Evolutionary conservation across 2,113 vertebrate species (phyloP).

Genomic region (Theristicus caerulescens): DNA sequence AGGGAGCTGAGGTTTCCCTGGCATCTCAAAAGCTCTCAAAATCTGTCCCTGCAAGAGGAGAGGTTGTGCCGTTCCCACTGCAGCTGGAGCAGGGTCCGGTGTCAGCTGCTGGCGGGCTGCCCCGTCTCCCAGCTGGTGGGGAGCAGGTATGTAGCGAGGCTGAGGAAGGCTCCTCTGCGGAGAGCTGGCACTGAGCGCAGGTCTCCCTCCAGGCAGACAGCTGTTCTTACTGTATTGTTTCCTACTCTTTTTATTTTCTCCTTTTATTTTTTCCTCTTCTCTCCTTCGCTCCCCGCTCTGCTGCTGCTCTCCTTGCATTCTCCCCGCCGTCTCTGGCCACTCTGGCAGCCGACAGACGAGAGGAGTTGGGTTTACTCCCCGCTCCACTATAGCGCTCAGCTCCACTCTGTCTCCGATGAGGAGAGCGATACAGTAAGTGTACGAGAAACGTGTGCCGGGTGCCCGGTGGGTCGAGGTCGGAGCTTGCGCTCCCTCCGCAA

Average conservation of each 20-base stretch:
- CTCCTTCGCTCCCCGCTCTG: constrained; percentile 66
- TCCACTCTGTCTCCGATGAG: constrained; percentile 89
- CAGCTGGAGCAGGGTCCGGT: neutral
- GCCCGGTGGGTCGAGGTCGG: neutral
- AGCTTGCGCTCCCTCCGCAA: neutral
- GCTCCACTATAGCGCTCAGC: constrained; percentile 93
- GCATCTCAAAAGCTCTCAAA: neutral
- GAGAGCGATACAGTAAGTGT: constrained; percentile 98
- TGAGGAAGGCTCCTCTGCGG: neutral
- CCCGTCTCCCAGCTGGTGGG: neutral
- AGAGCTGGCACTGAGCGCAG: neutral
- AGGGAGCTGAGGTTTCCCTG: neutral
- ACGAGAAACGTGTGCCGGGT: neutral
- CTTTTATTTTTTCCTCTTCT: constrained; percentile 77
- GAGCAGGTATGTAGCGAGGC: neutral
- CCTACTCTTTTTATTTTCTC: constrained; percentile 73
- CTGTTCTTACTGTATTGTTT: constrained; percentile 35
- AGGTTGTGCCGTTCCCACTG: neutral
- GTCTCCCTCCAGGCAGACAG: constrained; percentile 2
- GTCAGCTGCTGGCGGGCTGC: neutral
- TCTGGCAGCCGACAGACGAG: constrained; percentile 92
- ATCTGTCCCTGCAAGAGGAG: neutral
- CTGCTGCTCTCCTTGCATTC: constrained; percentile 80
- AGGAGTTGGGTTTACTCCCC: constrained; percentile 99
- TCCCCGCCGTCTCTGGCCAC: constrained; percentile 81